phyloP scores from a whole-genome alignment of 1,140 invertebrate genomes.

The Microplitis mediator region DNA sequence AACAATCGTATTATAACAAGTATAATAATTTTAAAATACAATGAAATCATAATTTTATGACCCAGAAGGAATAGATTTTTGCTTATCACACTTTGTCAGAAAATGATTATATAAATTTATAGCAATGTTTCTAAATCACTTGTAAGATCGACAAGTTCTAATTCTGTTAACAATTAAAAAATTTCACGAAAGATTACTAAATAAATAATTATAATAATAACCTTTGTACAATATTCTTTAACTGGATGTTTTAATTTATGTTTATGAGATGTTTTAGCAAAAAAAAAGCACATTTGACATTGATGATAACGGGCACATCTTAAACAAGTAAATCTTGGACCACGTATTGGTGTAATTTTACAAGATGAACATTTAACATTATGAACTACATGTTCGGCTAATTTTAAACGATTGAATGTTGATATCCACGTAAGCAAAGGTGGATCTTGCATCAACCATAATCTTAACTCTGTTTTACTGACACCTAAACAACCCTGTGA shows the following conservation, averaged over 20 bases:
- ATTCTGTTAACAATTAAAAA: too few relatives aligned
- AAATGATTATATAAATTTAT: too few relatives aligned
- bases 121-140: too few relatives aligned
- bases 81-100: too few relatives aligned
- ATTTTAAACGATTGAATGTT: conserved; percentile 66
- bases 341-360: conserved; percentile 63
- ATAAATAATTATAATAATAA: too few relatives aligned
- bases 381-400: conserved; percentile 65
- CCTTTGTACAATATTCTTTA: conserved; percentile 77
- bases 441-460: conserved; percentile 68
- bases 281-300: conserved; percentile 82
- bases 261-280: conserved; percentile 70
- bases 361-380: conserved; percentile 66
- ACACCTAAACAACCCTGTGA: conserved; percentile 62
- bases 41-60: too few relatives aligned
- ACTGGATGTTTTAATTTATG: conserved; percentile 79
- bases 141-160: too few relatives aligned
- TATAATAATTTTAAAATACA: too few relatives aligned
- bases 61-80: too few relatives aligned
- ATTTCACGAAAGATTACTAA: too few relatives aligned
- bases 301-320: conserved; percentile 79
- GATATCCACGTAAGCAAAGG: conserved; percentile 68
- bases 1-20: too few relatives aligned
- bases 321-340: conserved; percentile 74
- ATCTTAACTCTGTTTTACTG: conserved; percentile 64